phyloP scores from a whole-genome alignment of 2,888 invertebrate species.

The Yponomeuta evonymella region DNA sequence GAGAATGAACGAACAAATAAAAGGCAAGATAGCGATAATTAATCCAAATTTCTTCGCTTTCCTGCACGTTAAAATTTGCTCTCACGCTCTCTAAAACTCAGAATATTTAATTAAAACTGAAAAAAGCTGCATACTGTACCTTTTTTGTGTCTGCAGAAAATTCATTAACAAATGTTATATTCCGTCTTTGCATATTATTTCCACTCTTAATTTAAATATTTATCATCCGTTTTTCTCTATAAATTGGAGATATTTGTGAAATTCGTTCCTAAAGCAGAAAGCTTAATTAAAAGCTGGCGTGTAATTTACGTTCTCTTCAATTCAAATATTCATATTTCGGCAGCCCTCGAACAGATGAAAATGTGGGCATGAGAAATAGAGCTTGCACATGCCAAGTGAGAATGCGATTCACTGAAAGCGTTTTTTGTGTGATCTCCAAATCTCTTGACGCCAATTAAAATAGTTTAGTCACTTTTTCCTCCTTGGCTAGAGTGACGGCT shows the following conservation, averaged over 20 bases:
- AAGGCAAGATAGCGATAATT: slow-evolving; percentile 51
- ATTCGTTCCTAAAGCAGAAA: neutral
- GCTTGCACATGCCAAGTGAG: slow-evolving; percentile 43
- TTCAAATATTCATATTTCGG: slow-evolving; percentile 6
- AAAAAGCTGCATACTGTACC: neutral
- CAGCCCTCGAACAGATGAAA: slow-evolving; percentile 11
- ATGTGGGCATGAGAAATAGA: slow-evolving; percentile 18
- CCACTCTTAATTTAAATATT: neutral
- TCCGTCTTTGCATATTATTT: neutral
- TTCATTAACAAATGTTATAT: neutral
- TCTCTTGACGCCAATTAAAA: slow-evolving; percentile 70
- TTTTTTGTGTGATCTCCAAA: slow-evolving; percentile 54
- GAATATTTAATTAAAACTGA: slow-evolving; percentile 49
- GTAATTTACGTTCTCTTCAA: slow-evolving; percentile 28
- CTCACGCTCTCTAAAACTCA: slow-evolving; percentile 47
- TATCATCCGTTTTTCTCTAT: neutral
- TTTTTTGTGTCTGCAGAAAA: neutral
- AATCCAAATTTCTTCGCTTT: slow-evolving; percentile 54
- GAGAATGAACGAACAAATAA: slow-evolving; percentile 47
- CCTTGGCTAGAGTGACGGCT: slow-evolving; percentile 49
- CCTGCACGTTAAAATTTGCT: slow-evolving; percentile 42
- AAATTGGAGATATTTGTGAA: neutral
- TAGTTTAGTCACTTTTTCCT: slow-evolving; percentile 66
- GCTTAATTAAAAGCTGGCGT: slow-evolving; percentile 1
- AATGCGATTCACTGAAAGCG: slow-evolving; percentile 40